Evolutionary conservation across 2,797 vertebrate genomes (phyloP).

Genomic region (Mormyrus hasselquistii): DNA sequence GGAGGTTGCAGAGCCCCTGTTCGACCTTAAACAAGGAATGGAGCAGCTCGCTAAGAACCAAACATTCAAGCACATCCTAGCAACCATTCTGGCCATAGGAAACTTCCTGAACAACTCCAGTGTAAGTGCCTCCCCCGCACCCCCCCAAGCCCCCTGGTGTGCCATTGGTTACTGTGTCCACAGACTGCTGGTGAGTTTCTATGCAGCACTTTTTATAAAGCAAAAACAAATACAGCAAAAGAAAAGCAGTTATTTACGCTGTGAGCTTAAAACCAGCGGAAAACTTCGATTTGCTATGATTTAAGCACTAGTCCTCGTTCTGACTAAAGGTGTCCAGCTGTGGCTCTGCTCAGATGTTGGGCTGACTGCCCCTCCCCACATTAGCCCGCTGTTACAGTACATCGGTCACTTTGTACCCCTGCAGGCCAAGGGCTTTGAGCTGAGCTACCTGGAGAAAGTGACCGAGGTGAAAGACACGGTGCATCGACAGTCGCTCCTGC

Average conservation of each 20-base stretch:
- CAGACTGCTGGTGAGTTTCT: background rate
- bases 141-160: background rate
- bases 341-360: background rate
- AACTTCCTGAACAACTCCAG: constrained; percentile 90
- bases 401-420: constrained; percentile 15
- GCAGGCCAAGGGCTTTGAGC: constrained; percentile 88
- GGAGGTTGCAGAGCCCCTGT: constrained; percentile 92
- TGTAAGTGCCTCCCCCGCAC: constrained; percentile 52
- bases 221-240: background rate
- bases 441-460: constrained; percentile 91
- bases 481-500: constrained; percentile 82
- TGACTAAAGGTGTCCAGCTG: background rate
- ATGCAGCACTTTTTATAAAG: background rate
- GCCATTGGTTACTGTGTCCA: background rate
- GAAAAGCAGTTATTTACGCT: background rate
- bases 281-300: background rate
- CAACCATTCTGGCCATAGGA: constrained; percentile 84
- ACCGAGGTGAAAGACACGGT: constrained; percentile 95
- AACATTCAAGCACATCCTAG: constrained; percentile 85
- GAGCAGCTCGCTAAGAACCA: constrained; percentile 84
- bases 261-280: background rate
- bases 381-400: background rate
- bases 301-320: background rate
- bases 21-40: constrained; percentile 92
- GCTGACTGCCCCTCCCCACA: background rate